A percentile compares a stretch with the other conserved stretches of the same genome.
phyloP scores from a whole-genome alignment of 2,113 vertebrate species.

The Sardina pilchardus region DNA sequence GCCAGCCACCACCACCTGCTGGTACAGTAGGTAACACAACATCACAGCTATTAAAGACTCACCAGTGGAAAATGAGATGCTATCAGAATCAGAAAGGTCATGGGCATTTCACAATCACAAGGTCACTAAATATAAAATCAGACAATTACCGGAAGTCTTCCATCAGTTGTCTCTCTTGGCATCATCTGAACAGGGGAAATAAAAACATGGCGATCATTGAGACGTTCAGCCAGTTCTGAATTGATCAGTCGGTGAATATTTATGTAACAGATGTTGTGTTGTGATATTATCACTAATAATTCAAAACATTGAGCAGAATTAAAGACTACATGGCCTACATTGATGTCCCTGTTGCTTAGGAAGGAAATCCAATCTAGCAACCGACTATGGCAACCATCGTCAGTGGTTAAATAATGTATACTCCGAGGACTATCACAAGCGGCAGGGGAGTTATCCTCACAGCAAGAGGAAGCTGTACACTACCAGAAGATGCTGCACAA shows the following conservation, averaged over 20 bases:
- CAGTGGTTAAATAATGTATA: background rate
- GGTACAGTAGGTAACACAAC: constrained; percentile 28
- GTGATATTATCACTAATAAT: background rate
- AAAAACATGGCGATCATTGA: background rate
- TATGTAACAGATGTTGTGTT: background rate
- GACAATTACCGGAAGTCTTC: background rate
- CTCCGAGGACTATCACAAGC: background rate
- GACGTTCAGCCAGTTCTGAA: background rate
- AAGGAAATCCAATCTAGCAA: constrained; percentile 18
- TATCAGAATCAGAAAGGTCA: background rate
- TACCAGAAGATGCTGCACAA: background rate
- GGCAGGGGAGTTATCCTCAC: background rate
- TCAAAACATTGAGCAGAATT: background rate
- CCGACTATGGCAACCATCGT: background rate
- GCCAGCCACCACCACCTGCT: constrained; percentile 33
- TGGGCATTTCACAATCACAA: background rate
- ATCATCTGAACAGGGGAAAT: background rate
- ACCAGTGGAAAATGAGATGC: background rate
- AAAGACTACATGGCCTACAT: background rate
- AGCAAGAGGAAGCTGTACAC: background rate
- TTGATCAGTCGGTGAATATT: background rate
- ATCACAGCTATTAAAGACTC: background rate
- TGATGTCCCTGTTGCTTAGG: background rate
- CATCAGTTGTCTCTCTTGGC: background rate
- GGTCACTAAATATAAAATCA: background rate